Conservation (phyloP, 2,113 vertebrate genomes). For the Apteryx owenii region DNA sequence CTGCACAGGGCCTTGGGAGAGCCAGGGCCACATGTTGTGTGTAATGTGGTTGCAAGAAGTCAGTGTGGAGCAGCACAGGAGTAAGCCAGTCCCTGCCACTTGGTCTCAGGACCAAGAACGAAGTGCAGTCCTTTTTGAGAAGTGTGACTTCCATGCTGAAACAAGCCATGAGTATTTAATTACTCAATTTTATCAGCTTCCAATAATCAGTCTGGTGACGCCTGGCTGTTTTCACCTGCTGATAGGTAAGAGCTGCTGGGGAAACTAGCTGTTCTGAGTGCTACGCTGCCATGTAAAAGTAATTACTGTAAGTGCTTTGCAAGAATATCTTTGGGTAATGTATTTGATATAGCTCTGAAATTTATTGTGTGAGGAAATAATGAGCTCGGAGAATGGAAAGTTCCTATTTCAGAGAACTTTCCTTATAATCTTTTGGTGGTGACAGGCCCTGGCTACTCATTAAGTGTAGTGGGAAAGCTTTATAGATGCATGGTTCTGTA, state of each 20-base stretch:
- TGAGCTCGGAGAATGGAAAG: constrained; percentile 29
- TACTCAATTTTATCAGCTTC: not conserved
- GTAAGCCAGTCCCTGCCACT: not conserved
- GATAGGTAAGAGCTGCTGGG: not conserved
- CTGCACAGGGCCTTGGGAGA: too few relatives aligned
- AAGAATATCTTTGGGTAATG: constrained; percentile 27
- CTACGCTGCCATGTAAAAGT: not conserved
- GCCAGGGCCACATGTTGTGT: too few relatives aligned
- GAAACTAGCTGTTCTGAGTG: constrained; percentile 17
- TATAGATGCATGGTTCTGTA: not conserved
- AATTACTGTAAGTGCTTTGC: constrained; percentile 62
- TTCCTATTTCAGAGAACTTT: not conserved
- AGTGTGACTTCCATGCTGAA: not conserved
- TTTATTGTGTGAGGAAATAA: constrained; percentile 39
- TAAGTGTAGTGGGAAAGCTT: constrained; percentile 11
- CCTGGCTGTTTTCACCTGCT: constrained; percentile 8
- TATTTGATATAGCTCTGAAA: constrained; percentile 27
- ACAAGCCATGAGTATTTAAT: not conserved
- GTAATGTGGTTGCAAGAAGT: too few relatives aligned
- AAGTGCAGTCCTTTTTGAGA: not conserved
- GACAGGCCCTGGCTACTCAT: not conserved
- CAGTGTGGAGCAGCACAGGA: too few relatives aligned
- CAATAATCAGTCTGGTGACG: not conserved
- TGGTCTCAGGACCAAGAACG: not conserved
- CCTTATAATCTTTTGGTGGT: not conserved